Evolutionary conservation across 2,797 vertebrate species (phyloP).

Genomic region (Poeciliopsis gracilis): DNA sequence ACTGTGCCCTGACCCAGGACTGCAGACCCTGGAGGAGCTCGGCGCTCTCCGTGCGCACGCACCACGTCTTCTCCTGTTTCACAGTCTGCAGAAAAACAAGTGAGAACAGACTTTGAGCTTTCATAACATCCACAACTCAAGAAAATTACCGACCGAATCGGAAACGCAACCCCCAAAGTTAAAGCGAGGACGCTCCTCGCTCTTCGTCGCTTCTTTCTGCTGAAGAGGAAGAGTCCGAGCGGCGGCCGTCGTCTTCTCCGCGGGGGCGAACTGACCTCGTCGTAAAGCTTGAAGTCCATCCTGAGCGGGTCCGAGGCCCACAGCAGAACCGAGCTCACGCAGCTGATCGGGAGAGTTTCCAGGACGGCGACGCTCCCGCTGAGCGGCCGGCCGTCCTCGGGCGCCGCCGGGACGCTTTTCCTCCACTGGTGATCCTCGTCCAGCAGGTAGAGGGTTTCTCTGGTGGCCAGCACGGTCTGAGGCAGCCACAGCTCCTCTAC

Average conservation of each 20-base stretch:
- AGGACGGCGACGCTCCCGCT: conserved; percentile 65
- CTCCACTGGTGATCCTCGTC: conserved; percentile 88
- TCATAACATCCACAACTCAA: background rate
- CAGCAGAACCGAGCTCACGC: conserved; percentile 88
- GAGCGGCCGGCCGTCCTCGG: conserved; percentile 33
- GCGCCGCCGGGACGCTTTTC: conserved; percentile 50
- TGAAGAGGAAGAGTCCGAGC: background rate
- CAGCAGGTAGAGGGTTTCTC: conserved; percentile 88
- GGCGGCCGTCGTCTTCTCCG: background rate
- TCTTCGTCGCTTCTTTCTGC: background rate
- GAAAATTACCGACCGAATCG: background rate
- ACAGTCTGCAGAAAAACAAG: conserved; percentile 77
- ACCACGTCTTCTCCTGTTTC: conserved; percentile 92
- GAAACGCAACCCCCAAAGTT: background rate
- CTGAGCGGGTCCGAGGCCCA: conserved; percentile 82
- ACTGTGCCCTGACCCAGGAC: conserved; percentile 89
- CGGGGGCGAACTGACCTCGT: conserved; percentile 83
- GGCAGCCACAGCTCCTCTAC: conserved; percentile 82
- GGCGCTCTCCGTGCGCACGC: conserved; percentile 82
- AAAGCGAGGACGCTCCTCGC: background rate
- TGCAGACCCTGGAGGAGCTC: conserved; percentile 86
- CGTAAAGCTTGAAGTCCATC: conserved; percentile 89
- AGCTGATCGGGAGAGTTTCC: conserved; percentile 91
- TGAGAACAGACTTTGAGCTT: background rate
- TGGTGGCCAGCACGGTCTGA: conserved; percentile 88